Percentiles rank a stretch among this genome's conserved stretches.
Conservation (phyloP, 2,888 invertebrate species). For the Lymantria monacha region DNA sequence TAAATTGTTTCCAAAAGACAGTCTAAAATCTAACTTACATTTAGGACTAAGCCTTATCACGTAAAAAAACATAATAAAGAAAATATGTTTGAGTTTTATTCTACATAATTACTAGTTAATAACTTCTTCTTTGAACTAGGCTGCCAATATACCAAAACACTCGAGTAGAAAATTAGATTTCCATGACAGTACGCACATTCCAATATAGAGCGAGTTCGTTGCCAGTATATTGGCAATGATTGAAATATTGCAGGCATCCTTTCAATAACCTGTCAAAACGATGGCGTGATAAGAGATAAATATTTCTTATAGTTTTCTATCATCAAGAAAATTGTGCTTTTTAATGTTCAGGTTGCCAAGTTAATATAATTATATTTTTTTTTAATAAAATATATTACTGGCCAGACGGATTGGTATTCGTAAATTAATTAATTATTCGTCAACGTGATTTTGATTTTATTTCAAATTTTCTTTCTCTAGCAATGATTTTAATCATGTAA, state of each 20-base stretch:
- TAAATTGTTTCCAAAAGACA: too few species aligned
- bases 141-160: constrained; percentile 31
- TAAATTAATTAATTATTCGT: too few species aligned
- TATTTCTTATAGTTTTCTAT: not conserved
- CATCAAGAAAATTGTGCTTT: not conserved
- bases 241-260: constrained; percentile 43
- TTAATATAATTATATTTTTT: too few species aligned
- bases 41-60: too few species aligned
- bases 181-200: constrained; percentile 41
- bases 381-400: too few species aligned
- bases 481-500: too few species aligned
- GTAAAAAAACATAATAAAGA: too few species aligned
- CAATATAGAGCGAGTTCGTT: constrained; percentile 49
- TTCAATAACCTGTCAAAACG: constrained; percentile 30
- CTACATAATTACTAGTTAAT: not conserved
- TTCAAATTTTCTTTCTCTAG: too few species aligned
- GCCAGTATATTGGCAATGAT: constrained; percentile 64
- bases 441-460: too few species aligned
- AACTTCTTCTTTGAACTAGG: constrained; percentile 2
- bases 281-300: constrained; percentile 20
- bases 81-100: not conserved
- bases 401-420: too few species aligned
- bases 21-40: too few species aligned
- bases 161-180: constrained; percentile 64
- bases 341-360: too few species aligned